These are phyloP conservation scores for Rana temporaria DNA, from an alignment of 2,113 vertebrate species.

Conservation along the genomic window DNA sequence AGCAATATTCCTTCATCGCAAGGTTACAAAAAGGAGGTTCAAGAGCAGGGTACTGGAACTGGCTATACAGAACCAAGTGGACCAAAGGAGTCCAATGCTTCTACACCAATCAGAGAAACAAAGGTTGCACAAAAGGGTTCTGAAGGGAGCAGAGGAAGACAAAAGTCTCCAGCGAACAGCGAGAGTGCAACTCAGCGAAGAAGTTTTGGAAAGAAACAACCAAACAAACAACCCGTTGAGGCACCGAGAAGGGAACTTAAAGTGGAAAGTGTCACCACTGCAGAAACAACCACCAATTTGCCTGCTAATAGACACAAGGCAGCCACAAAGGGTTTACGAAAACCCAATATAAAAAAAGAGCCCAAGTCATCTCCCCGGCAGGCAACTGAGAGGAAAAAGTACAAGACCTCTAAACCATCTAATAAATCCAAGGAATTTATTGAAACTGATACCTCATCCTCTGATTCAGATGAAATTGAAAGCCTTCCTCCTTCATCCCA, in stretches of 20 bases:
- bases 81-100: conserved; percentile 81
- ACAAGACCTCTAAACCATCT: conserved; percentile 84
- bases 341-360: conserved; percentile 93
- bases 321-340: conserved; percentile 92
- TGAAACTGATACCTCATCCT: conserved; percentile 93
- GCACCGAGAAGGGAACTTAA: conserved; percentile 91
- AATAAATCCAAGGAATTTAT: conserved; percentile 95
- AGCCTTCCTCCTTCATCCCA: conserved; percentile 89
- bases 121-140: conserved; percentile 87
- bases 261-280: conserved; percentile 92
- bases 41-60: conserved; percentile 81
- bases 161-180: conserved; percentile 95
- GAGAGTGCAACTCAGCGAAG: conserved; percentile 82
- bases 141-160: conserved; percentile 84
- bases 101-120: conserved; percentile 84
- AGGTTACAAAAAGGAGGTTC: conserved; percentile 92
- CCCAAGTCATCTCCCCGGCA: conserved; percentile 89
- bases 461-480: conserved; percentile 95
- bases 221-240: conserved; percentile 89
- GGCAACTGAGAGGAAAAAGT: conserved; percentile 87
- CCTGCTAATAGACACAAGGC: conserved; percentile 86
- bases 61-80: conserved; percentile 82
- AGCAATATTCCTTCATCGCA: conserved; percentile 86
- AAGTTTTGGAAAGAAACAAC: conserved; percentile 93
- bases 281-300: conserved; percentile 84